Base-by-base conservation (phyloP, 2,113 vertebrate species). In the Perccottus glenii region DNA sequence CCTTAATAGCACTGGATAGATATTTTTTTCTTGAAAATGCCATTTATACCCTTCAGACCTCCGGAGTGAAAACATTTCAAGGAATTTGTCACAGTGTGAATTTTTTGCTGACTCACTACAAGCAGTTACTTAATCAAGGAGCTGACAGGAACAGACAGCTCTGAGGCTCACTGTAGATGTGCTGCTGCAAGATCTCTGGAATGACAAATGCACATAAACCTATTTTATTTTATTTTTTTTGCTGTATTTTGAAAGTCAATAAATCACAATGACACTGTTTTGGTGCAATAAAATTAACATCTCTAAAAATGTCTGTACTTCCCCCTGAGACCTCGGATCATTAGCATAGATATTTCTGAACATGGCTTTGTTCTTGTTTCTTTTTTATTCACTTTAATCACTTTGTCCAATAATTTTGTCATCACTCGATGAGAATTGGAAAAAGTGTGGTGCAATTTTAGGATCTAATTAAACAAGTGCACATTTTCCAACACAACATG, bases 41-140 rank as follows among this genome's bases (percentile, higher is more conserved):
- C 42, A 56, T 63, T 67, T 77, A 51, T 57, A 70, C 50, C 11
- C 50, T 47, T 63, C 51, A 42, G 63, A 67, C 5, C 42, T 61
- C 43, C 56, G 12, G 67, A 74, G 44, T 56, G 67, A 1, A 82
- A 58, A 62, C 64, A 60, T 57, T 71, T 59, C 32, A n/a, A 49
- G 55, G 46, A 50, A 67, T 74, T 62, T 63, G 46, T 32, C 52
- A 61, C 6, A 47, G 62, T 55, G 19, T 2, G 32, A 10, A 19
- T 8, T 55, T 68, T 78, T 78, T 81, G 82, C 68, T 81, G 82
- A 78, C 38, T 82, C 70, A 75, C 38, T 58, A 12, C 9, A 5
- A 68, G 43, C 27, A 36, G 38, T 44, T 73, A 42, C 64, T 61
- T 49, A 40, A 60, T 47, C 62, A 60, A 64, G 59, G 48, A 9